Evolutionary conservation across 2,113 vertebrate species (phyloP).

Genomic region (Garra rufa): DNA sequence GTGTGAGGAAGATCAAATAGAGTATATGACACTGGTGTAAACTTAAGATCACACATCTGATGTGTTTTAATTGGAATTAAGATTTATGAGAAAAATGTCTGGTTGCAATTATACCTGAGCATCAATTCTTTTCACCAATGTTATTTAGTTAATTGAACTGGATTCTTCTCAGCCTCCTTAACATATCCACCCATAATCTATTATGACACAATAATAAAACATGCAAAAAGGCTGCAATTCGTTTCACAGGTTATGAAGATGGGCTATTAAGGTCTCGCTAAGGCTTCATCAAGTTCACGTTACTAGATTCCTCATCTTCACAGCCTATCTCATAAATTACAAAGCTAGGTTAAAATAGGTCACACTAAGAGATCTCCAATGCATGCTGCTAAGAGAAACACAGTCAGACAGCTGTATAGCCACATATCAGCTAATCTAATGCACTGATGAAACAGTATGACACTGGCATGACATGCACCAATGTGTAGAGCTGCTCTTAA

Average conservation of each 20-base stretch:
- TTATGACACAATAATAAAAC: slow-evolving; percentile 76
- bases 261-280: slow-evolving; percentile 65
- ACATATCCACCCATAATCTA: slow-evolving; percentile 67
- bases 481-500: slow-evolving; percentile 12
- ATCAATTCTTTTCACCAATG: slow-evolving; percentile 67
- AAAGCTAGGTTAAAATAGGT: slow-evolving; percentile 51
- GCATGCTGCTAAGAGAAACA: background rate
- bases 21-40: background rate
- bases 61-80: slow-evolving; percentile 22
- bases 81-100: background rate
- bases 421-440: background rate
- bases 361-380: slow-evolving; percentile 18
- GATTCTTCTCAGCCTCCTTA: slow-evolving; percentile 64
- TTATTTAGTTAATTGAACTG: slow-evolving; percentile 60
- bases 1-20: background rate
- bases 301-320: slow-evolving; percentile 61
- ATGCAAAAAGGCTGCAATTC: slow-evolving; percentile 64
- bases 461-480: background rate
- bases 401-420: background rate
- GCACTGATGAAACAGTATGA: background rate
- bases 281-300: slow-evolving; percentile 64
- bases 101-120: slow-evolving; percentile 8
- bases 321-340: slow-evolving; percentile 65
- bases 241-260: slow-evolving; percentile 67
- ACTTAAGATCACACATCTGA: background rate